Evolutionary conservation across 2,113 vertebrate genomes (phyloP), one percentile per base, ranked within the genome.

Genomic region (Bubo bubo): DNA sequence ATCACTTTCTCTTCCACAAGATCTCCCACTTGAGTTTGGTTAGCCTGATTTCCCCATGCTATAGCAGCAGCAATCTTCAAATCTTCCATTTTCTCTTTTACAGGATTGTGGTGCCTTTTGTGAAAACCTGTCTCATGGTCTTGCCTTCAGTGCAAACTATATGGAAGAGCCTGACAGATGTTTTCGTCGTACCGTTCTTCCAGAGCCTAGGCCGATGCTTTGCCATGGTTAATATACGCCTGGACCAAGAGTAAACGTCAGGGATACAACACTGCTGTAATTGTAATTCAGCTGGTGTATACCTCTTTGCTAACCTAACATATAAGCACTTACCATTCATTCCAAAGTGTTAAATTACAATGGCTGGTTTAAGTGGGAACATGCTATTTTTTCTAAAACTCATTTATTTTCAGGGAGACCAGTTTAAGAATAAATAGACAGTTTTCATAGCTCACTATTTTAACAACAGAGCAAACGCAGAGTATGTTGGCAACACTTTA

Each of bases 21-120:
- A 63, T 58, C 15, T 87, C 47, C 58, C 18, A 10, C 34, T 35
- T 72, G 8, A 8, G 11, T 82, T 93, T 86, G 7, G 1, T 55
- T 77, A 37, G 55, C 43, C 39, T 41, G 6, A 49, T 60, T 85
- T 85, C 23, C 14, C 22, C 1, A 0, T 62, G 30, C 64, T 88
- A 2, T 21, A n/a, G 13, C 26, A 79, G 32, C 37, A 64, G 34
- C 34, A 53, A 5, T 76, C 76, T 79, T 95, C 71, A 86, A 14
- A 50, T 77, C 41, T 52, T 72, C 67, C 45, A 8, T 91, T 86
- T 95, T 93, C 49, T 97, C 45, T 68, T 70, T 96, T 91, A 17
- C 97, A 99, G 99, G 99, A 72, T 99, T 95, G 96, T 99, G 97
- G 98, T 99, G 98, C 99, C 99, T n/a, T 97, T 98, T 62, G 97